Evolutionary conservation across 2,888 invertebrate species (phyloP).

Genomic region (Cerastis leucographa): DNA sequence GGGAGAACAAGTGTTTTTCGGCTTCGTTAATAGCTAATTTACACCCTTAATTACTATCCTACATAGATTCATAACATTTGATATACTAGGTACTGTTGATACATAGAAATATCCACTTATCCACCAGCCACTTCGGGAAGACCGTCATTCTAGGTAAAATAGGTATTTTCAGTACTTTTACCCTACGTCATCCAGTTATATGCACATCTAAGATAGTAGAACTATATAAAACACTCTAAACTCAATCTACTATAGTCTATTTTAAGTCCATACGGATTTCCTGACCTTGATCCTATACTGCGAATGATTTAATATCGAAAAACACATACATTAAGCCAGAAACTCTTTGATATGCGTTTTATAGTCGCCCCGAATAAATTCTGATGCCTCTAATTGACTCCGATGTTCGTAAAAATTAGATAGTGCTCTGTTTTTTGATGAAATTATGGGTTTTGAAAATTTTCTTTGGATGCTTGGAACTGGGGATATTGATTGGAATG

Average conservation of each 20-base stretch:
- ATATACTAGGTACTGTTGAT: too few species aligned
- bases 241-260: slow-evolving; percentile 34
- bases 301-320: slow-evolving; percentile 65
- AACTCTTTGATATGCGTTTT: slow-evolving; percentile 72
- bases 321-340: slow-evolving; percentile 63
- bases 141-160: not conserved
- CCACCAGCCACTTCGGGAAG: not conserved
- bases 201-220: not conserved
- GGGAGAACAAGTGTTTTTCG: too few species aligned
- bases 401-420: slow-evolving; percentile 57
- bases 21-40: too few species aligned
- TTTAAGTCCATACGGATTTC: slow-evolving; percentile 67
- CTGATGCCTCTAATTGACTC: slow-evolving; percentile 66
- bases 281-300: slow-evolving; percentile 68
- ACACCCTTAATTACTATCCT: too few species aligned
- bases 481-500: slow-evolving; percentile 30
- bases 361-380: slow-evolving; percentile 69
- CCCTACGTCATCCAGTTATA: not conserved
- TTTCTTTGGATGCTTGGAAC: slow-evolving; percentile 9
- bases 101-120: not conserved
- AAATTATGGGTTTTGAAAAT: slow-evolving; percentile 42
- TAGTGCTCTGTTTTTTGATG: slow-evolving; percentile 36
- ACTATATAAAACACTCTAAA: slow-evolving; percentile 8
- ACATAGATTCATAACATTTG: too few species aligned
- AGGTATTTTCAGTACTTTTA: not conserved